Percentiles rank a stretch among this genome's conserved stretches.
These are phyloP conservation scores for Actenoides hombroni DNA, from an alignment of 2,113 vertebrate species.

Conservation along the genomic window DNA sequence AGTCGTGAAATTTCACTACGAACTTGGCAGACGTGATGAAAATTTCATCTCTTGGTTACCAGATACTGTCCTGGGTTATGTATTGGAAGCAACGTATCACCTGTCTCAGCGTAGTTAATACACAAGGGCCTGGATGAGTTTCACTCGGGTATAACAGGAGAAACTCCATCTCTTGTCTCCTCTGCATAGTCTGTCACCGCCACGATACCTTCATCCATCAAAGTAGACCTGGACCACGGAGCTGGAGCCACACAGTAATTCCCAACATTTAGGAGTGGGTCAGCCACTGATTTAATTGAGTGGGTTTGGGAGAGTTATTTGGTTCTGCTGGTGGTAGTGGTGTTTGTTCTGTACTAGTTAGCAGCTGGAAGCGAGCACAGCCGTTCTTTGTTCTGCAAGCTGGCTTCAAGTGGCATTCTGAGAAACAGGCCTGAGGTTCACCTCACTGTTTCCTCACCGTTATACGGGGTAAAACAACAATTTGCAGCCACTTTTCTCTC, in stretches of 20 bases:
- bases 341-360: background rate
- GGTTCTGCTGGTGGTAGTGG: background rate
- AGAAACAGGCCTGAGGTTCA: background rate
- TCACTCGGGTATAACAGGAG: background rate
- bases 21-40: background rate
- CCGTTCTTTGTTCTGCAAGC: background rate
- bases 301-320: background rate
- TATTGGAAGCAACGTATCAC: background rate
- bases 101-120: background rate
- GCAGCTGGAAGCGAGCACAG: background rate
- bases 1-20: background rate
- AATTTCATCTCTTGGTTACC: background rate
- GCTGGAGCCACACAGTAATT: background rate
- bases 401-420: background rate
- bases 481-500: background rate
- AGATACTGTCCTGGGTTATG: background rate
- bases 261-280: background rate
- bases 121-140: background rate
- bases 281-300: background rate
- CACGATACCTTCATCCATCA: background rate
- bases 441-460: accelerated
- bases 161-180: background rate
- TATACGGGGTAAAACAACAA: background rate
- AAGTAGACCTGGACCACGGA: background rate
- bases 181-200: background rate